phyloP scores from a whole-genome alignment of 2,113 vertebrate genomes.

The Hiodon alosoides region DNA sequence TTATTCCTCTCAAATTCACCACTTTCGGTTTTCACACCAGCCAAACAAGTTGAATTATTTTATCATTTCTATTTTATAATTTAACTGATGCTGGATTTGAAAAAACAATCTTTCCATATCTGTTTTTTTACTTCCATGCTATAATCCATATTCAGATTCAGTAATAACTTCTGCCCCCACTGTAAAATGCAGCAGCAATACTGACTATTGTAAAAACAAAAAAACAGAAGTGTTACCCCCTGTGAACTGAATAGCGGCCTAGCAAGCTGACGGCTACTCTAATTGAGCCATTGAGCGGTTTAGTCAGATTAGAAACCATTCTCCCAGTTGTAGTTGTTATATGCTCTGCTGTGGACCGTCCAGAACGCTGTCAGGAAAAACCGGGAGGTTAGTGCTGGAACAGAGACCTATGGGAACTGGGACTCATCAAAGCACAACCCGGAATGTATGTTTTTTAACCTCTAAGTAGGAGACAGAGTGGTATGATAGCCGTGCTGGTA shows the following conservation, averaged over 20 bases:
- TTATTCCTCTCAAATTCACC: no score
- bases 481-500: background rate
- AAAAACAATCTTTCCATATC: no score
- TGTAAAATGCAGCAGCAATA: slow-evolving; percentile 61
- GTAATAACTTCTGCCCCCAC: slow-evolving; percentile 12
- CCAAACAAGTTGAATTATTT: no score
- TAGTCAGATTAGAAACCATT: slow-evolving; percentile 49
- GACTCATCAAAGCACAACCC: no score
- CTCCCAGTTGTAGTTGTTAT: slow-evolving; percentile 40
- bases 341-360: slow-evolving; percentile 38
- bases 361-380: slow-evolving; percentile 4
- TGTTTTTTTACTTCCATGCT: no score
- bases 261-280: slow-evolving; percentile 55
- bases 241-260: slow-evolving; percentile 41
- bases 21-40: no score
- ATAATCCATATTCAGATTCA: no score
- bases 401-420: no score
- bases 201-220: slow-evolving; percentile 44
- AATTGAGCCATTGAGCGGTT: slow-evolving; percentile 62
- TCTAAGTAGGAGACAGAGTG: background rate
- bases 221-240: slow-evolving; percentile 22
- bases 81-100: no score
- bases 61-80: no score
- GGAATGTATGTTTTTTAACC: background rate
- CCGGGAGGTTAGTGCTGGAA: background rate